A percentile compares a stretch with the other conserved stretches of the same genome.
These are phyloP conservation scores for Australoheros scitulus DNA, from an alignment of 2,113 vertebrate genomes.

Conservation along the genomic window DNA sequence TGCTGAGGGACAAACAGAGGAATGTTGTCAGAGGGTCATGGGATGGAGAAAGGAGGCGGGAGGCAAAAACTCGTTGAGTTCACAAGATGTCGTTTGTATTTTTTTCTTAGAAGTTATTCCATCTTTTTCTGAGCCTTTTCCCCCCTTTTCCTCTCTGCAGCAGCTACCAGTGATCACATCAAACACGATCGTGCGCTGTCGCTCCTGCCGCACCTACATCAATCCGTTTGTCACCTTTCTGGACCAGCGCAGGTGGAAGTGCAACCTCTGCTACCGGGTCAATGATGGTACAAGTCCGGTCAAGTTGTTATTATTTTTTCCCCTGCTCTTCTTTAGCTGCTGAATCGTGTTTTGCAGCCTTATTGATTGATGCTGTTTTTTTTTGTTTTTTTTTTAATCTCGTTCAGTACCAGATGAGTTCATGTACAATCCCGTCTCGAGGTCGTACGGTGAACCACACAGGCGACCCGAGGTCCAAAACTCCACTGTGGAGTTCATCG, in stretches of 20 bases:
- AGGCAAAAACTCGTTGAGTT: not conserved
- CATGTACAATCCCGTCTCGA: constrained; percentile 97
- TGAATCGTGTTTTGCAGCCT: not conserved
- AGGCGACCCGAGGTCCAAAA: constrained; percentile 97
- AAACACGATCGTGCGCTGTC: constrained; percentile 95
- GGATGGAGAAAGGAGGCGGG: not conserved
- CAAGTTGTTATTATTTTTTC: not conserved
- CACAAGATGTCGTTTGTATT: not conserved
- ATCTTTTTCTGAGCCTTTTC: not conserved
- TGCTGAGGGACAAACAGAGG: not conserved
- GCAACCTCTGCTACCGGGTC: constrained; percentile 95
- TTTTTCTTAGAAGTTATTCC: not conserved
- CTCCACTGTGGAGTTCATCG: constrained; percentile 97
- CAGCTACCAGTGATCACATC: constrained; percentile 97
- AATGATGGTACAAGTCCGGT: constrained; percentile 87
- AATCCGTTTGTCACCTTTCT: constrained; percentile 98
- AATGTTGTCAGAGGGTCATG: constrained; percentile 11
- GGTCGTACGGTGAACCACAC: constrained; percentile 95
- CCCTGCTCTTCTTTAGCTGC: not conserved
- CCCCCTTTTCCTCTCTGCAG: constrained; percentile 63
- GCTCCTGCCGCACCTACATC: constrained; percentile 96
- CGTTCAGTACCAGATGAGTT: constrained; percentile 94
- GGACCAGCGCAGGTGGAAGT: constrained; percentile 97
- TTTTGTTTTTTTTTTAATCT: not conserved
- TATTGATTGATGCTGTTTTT: not conserved